These are phyloP conservation scores for Phortica okadai DNA, from an alignment of 2,888 invertebrate species.

Conservation along the genomic window DNA sequence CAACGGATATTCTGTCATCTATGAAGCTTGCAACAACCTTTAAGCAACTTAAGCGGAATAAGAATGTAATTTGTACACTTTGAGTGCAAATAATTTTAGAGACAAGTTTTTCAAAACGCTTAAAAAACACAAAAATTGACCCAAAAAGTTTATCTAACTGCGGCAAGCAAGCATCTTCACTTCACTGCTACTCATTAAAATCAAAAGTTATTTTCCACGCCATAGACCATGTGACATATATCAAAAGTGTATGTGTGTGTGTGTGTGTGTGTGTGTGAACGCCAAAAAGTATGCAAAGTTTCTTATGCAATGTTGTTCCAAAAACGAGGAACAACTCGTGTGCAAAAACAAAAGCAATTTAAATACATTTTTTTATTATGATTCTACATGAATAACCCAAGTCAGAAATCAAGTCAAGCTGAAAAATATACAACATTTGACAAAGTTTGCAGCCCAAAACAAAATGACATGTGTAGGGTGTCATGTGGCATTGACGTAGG, in stretches of 20 bases:
- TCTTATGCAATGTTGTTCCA: background rate
- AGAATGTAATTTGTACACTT: too few species aligned
- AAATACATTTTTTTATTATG: constrained; percentile 69
- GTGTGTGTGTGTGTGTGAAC: constrained; percentile 45
- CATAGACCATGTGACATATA: constrained; percentile 55
- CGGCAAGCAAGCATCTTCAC: background rate
- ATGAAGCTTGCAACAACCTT: too few species aligned
- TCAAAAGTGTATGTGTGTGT: constrained; percentile 64
- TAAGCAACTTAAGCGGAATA: too few species aligned
- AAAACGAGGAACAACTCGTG: background rate
- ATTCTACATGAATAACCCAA: constrained; percentile 51
- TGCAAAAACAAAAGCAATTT: constrained; percentile 57
- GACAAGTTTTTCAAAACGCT: too few species aligned
- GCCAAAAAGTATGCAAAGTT: constrained; percentile 57
- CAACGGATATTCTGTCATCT: too few species aligned
- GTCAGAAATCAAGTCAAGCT: constrained; percentile 66
- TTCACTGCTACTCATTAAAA: constrained; percentile 58
- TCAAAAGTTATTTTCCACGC: constrained; percentile 67
- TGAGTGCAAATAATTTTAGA: too few species aligned
- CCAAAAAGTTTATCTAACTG: background rate
- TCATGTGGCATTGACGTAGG: background rate
- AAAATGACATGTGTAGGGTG: background rate
- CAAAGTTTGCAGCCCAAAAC: constrained; percentile 2
- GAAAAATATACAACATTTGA: constrained; percentile 50
- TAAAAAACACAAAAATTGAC: background rate